Conservation (phyloP, 2,113 vertebrate species). For the Accipiter cooperii region DNA sequence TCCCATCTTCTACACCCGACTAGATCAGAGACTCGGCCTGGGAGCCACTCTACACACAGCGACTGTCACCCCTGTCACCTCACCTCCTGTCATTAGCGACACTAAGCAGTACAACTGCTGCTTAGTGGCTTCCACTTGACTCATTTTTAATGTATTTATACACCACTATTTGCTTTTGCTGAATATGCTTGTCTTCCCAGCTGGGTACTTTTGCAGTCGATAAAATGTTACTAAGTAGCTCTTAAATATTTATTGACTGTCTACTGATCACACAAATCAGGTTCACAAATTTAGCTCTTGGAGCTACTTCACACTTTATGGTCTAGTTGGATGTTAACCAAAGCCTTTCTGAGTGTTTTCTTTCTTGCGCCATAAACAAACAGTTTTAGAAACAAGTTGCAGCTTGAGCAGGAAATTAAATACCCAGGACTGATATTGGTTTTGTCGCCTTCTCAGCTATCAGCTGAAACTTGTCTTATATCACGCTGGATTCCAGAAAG, state of each 20-base stretch:
- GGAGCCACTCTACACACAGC: neutral
- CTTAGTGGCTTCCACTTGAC: neutral
- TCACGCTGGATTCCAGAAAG: neutral
- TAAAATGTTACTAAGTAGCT: neutral
- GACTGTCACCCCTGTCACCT: neutral
- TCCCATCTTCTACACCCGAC: neutral
- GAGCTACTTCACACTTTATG: neutral
- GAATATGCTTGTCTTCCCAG: neutral
- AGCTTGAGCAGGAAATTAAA: conserved; percentile 15
- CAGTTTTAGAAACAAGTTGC: conserved; percentile 3
- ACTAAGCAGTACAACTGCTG: neutral
- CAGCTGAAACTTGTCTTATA: neutral
- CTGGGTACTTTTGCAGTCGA: neutral
- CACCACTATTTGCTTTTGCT: neutral
- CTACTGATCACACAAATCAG: neutral
- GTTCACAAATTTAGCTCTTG: neutral
- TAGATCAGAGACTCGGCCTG: neutral
- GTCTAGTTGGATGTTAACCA: neutral
- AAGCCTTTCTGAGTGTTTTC: neutral
- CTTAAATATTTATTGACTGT: conserved; percentile 12
- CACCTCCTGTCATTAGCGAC: neutral
- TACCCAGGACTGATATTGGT: neutral
- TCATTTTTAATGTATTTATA: neutral
- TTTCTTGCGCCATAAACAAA: conserved; percentile 4
- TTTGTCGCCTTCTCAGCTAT: neutral